Evolutionary conservation across 2,888 invertebrate genomes (phyloP).

Genomic region (Tenthredo livida): DNA sequence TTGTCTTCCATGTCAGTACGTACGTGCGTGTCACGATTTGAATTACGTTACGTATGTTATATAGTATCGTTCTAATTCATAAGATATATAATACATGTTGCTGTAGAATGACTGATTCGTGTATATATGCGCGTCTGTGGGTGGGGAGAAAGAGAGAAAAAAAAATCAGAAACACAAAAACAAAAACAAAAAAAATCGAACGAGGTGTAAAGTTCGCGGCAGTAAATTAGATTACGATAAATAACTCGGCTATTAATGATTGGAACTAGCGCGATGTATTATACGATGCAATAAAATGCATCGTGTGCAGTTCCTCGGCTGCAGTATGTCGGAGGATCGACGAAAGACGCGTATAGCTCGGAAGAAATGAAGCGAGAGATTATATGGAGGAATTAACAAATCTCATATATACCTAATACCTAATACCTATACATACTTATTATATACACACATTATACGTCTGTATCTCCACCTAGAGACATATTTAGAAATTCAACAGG

Average conservation of each 20-base stretch:
- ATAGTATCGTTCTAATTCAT: background rate
- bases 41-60: background rate
- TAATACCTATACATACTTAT: background rate
- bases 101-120: background rate
- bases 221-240: slow-evolving; percentile 28
- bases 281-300: slow-evolving; percentile 16
- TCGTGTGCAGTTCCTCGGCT: background rate
- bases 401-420: too few species aligned
- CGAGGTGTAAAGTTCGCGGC: slow-evolving; percentile 18
- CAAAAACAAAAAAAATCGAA: background rate
- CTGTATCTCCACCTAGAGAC: background rate
- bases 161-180: background rate
- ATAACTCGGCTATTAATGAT: background rate
- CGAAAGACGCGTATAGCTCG: background rate
- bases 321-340: background rate
- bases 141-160: too few species aligned
- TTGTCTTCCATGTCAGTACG: slow-evolving; percentile 58
- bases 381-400: background rate
- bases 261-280: background rate
- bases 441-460: background rate
- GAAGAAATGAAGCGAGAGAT: background rate
- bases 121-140: background rate
- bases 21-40: slow-evolving; percentile 9
- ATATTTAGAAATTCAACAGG: slow-evolving; percentile 46
- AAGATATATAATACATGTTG: background rate